A percentile compares a stretch with the other conserved stretches of the same genome.
Conservation (phyloP, 2,888 invertebrate species). For the Clivina fossor region DNA sequence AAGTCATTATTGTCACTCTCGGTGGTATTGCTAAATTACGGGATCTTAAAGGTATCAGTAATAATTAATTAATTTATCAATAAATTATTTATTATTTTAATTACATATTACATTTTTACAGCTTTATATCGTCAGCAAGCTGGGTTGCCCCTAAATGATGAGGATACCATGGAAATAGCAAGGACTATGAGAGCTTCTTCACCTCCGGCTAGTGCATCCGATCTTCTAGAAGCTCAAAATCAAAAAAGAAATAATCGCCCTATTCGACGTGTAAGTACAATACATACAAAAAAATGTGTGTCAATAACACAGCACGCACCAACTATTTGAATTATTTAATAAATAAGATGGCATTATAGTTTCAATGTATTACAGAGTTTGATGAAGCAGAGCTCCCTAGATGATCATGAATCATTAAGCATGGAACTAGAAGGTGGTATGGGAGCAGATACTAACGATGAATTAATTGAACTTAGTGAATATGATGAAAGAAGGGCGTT, state of each 20-base stretch:
- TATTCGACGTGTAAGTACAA: slow-evolving; percentile 62
- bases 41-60: slow-evolving; percentile 65
- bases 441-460: slow-evolving; percentile 63
- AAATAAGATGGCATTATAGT: too few relatives aligned
- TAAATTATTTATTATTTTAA: slow-evolving; percentile 13
- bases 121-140: slow-evolving; percentile 66
- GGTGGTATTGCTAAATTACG: slow-evolving; percentile 88
- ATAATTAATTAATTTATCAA: slow-evolving; percentile 1
- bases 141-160: slow-evolving; percentile 75
- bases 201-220: slow-evolving; percentile 90
- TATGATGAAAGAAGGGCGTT: slow-evolving; percentile 58
- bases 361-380: slow-evolving; percentile 68
- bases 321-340: neutral
- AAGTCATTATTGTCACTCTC: slow-evolving; percentile 85
- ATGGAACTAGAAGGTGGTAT: slow-evolving; percentile 70
- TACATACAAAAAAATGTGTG: slow-evolving; percentile 41
- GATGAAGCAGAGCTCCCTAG: slow-evolving; percentile 90
- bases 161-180: slow-evolving; percentile 95
- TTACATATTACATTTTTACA: slow-evolving; percentile 18
- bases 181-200: slow-evolving; percentile 92
- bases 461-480: slow-evolving; percentile 56
- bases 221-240: slow-evolving; percentile 84
- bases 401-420: slow-evolving; percentile 75
- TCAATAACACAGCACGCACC: slow-evolving; percentile 9
- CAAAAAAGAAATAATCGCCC: slow-evolving; percentile 72